Percentiles rank a stretch among this genome's conserved stretches.
Evolutionary conservation across 2,113 vertebrate genomes (phyloP).

Genomic region (Ramphastos sulfuratus): DNA sequence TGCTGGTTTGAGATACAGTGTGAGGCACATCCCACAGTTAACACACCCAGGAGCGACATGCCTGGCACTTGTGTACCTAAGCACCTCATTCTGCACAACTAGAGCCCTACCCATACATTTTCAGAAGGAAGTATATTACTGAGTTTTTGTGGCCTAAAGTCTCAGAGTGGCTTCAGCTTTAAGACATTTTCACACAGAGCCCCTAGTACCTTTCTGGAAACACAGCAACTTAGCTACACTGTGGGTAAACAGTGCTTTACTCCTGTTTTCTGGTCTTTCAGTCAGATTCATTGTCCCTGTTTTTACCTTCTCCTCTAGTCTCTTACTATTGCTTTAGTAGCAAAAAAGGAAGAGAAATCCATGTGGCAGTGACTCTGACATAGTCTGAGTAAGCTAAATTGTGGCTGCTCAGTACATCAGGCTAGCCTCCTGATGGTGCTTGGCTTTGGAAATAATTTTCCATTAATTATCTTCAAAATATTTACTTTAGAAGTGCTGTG

Average conservation of each 20-base stretch:
- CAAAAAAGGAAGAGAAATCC: neutral
- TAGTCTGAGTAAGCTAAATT: neutral
- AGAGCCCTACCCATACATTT: neutral
- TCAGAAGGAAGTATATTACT: neutral
- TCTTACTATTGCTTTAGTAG: neutral
- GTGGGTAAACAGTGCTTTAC: neutral
- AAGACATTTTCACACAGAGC: neutral
- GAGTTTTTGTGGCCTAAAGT: neutral
- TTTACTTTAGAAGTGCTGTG: conserved; percentile 63
- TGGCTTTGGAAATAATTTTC: conserved; percentile 57
- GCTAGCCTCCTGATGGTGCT: conserved; percentile 9
- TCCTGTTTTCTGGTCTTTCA: neutral
- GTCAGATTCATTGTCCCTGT: neutral
- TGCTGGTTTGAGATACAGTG: rapidly evolving
- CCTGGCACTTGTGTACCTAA: neutral
- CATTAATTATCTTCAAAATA: conserved; percentile 69
- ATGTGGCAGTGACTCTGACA: neutral
- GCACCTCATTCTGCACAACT: neutral
- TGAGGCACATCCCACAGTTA: neutral
- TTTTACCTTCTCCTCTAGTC: neutral
- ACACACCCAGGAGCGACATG: neutral
- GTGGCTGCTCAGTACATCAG: neutral
- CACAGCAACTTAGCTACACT: rapidly evolving
- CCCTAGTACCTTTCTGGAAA: neutral
- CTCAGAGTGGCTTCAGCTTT: neutral